Evolutionary conservation across 2,888 invertebrate species (phyloP).

Genomic region (Petrolisthes cinctipes): DNA sequence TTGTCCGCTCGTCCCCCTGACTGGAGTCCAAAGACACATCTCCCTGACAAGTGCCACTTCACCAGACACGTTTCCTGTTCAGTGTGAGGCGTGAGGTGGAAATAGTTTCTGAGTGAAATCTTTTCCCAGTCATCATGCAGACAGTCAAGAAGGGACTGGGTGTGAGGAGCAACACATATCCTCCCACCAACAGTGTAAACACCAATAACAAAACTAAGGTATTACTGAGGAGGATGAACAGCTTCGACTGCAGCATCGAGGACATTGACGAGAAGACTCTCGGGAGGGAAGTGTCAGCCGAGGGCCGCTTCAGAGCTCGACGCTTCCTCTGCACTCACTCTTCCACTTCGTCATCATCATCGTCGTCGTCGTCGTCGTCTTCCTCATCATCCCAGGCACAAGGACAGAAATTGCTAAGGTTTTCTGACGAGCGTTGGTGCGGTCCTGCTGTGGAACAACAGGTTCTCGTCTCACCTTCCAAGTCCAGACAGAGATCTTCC

Average conservation of each 20-base stretch:
- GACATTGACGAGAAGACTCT: constrained; percentile 9
- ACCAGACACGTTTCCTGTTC: too few relatives aligned
- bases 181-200: background rate
- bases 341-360: background rate
- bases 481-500: constrained; percentile 23
- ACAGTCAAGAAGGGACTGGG: constrained; percentile 2
- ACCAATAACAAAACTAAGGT: background rate
- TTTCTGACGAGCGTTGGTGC: constrained; percentile 39
- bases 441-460: constrained; percentile 13
- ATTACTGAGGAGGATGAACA: constrained; percentile 33
- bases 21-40: background rate
- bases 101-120: background rate
- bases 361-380: background rate
- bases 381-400: background rate
- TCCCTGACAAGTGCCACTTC: too few relatives aligned
- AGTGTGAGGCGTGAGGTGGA: too few relatives aligned
- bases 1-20: background rate
- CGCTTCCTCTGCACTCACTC: constrained; percentile 3
- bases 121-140: background rate
- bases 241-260: constrained; percentile 39
- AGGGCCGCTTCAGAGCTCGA: constrained; percentile 16
- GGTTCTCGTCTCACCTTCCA: background rate
- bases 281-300: constrained; percentile 25
- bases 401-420: constrained; percentile 33
- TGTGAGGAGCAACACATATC: constrained; percentile 5